Conservation (phyloP, 2,888 invertebrate genomes). For the Sinohyriopsis cumingii region DNA sequence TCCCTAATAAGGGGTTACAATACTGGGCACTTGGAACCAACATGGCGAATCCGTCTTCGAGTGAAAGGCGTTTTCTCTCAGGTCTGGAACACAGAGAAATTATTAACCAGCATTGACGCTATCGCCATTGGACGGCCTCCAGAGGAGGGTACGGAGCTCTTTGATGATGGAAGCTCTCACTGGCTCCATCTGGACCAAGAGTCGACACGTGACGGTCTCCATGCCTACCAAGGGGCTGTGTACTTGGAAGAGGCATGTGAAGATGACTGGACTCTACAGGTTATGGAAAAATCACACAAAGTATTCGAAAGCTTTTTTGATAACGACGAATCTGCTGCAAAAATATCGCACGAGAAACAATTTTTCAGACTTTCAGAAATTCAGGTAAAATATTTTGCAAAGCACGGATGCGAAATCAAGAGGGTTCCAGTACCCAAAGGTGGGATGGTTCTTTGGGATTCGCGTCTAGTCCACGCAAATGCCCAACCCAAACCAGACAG, state of each 20-base stretch:
- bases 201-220: slow-evolving; percentile 37
- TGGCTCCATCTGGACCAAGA: slow-evolving; percentile 57
- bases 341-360: slow-evolving; percentile 14
- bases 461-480: slow-evolving; percentile 54
- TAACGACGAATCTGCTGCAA: slow-evolving; percentile 12
- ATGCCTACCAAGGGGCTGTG: slow-evolving; percentile 55
- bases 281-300: slow-evolving; percentile 47
- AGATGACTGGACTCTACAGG: slow-evolving; percentile 48
- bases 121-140: slow-evolving; percentile 54
- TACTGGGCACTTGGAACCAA: slow-evolving; percentile 38
- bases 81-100: slow-evolving; percentile 57
- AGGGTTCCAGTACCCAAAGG: slow-evolving; percentile 56
- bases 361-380: slow-evolving; percentile 29
- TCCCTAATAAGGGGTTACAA: slow-evolving; percentile 46
- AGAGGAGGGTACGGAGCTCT: slow-evolving; percentile 36
- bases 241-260: slow-evolving; percentile 49
- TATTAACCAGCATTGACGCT: slow-evolving; percentile 55
- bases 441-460: slow-evolving; percentile 62
- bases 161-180: slow-evolving; percentile 12
- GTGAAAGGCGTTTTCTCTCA: slow-evolving; percentile 46
- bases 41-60: slow-evolving; percentile 45
- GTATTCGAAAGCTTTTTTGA: slow-evolving; percentile 35
- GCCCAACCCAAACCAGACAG: slow-evolving; percentile 41
- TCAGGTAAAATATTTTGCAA: slow-evolving; percentile 31
- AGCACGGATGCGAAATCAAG: slow-evolving; percentile 33